Base-by-base conservation (phyloP, 2,797 vertebrate genomes). In the Spondyliosoma cantharus region DNA sequence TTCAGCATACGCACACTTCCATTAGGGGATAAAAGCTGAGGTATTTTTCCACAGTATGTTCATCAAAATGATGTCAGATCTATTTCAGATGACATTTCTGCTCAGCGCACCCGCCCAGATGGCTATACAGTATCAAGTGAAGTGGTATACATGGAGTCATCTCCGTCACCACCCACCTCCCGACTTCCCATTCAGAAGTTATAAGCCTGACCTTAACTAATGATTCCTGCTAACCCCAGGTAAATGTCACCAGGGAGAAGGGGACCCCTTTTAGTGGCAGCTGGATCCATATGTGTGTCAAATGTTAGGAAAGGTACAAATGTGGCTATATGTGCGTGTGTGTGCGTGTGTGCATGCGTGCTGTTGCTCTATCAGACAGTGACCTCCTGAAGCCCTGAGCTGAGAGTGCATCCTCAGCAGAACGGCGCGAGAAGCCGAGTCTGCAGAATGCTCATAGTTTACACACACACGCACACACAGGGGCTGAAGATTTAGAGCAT, bases 341-440 rank as follows among this genome's bases (percentile, higher is more conserved):
- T n/a, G 24, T 59, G 27, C 7, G 29, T 7, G 6, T 7, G 6
- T 32, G 29, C 7, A n/a, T n/a, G 29, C 11, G 37, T 37, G 8
- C 32, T 37, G 37, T 22, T 22, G 67, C 65, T 76, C 59, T 78
- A 86, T 85, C 81, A 90, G 87, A 87, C 83, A 58, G 76, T 93
- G 92, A 94, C 93, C 93, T 94, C 89, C 80, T 84, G 86, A 76
- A 93, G 83, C 90, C 88, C 86, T 32, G 57, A 80, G 83, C 77
- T 82, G 53, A 90, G 92, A 93, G 86, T 86, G 92, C 90, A 81
- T 80, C 85, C 63, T 94, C 91, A 93, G 93, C 93, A 92, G 66
- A 93, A 90, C 76, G 54, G 68, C n/a, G 49, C 24, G 54, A 87
- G 84, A 71, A 93, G 92, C 90, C 61, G 68, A 90, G 85, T 93